phyloP scores from a whole-genome alignment of 2,797 vertebrate genomes.

The Sardinella longiceps region DNA sequence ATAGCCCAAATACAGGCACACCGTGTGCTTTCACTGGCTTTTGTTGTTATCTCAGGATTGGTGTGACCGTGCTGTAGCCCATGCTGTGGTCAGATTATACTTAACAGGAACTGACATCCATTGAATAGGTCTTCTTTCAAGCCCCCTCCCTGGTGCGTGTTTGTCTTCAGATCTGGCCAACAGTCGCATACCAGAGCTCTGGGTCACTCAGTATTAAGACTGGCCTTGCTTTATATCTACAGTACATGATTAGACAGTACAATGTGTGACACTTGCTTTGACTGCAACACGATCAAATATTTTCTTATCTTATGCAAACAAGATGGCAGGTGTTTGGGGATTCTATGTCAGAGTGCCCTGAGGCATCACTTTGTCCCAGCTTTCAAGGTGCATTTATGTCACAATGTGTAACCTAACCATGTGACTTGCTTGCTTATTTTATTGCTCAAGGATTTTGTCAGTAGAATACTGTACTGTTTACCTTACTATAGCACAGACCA shows the following conservation, averaged over 20 bases:
- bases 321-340: not conserved
- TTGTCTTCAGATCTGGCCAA: not conserved
- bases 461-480: not conserved
- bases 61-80: constrained; percentile 62
- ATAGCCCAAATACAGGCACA: not conserved
- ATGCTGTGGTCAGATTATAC: constrained; percentile 61
- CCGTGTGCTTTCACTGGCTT: constrained; percentile 25
- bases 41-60: constrained; percentile 38
- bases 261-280: not conserved
- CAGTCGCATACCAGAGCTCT: constrained; percentile 13
- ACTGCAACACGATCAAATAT: not conserved
- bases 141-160: constrained; percentile 42
- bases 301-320: constrained; percentile 4
- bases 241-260: not conserved
- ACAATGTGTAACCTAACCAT: not conserved
- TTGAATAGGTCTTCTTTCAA: constrained; percentile 65
- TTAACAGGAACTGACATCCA: constrained; percentile 70
- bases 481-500: not conserved
- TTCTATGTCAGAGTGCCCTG: not conserved
- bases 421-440: not conserved
- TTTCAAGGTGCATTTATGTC: not conserved
- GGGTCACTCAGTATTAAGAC: not conserved
- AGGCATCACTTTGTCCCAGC: not conserved
- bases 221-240: not conserved
- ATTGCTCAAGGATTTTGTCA: not conserved